A percentile compares a stretch with the other conserved stretches of the same genome.
phyloP scores from a whole-genome alignment of 2,888 invertebrate species.

The Megamerina dolium region DNA sequence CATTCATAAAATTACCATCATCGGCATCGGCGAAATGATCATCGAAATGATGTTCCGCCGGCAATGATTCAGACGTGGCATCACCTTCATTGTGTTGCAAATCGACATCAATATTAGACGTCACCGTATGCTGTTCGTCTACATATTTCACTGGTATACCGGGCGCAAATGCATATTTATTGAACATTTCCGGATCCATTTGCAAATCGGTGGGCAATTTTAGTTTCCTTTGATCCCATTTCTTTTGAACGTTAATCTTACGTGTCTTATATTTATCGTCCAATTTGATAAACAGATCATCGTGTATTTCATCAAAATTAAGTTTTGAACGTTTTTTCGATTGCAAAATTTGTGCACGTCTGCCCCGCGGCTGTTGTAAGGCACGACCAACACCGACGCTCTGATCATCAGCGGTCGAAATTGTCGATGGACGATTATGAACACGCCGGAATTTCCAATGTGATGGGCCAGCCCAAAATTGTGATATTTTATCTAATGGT shows the following conservation, averaged over 20 bases:
- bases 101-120: conserved; percentile 19
- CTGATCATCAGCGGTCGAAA: conserved; percentile 17
- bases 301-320: conserved; percentile 35
- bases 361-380: conserved; percentile 15
- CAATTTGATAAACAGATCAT: conserved; percentile 34
- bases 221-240: conserved; percentile 47
- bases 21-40: conserved; percentile 28
- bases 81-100: conserved; percentile 10
- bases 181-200: conserved; percentile 35
- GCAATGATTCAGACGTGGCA: conserved; percentile 17
- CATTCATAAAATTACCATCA: conserved; percentile 21
- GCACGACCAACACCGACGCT: neutral
- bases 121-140: conserved; percentile 42
- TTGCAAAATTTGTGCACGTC: conserved; percentile 15
- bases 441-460: conserved; percentile 71
- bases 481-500: conserved; percentile 50
- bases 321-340: conserved; percentile 30
- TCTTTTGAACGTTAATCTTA: conserved; percentile 42
- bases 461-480: conserved; percentile 74
- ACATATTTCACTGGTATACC: conserved; percentile 26
- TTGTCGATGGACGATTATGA: conserved; percentile 29
- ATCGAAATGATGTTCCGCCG: conserved; percentile 20
- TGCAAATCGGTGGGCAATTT: conserved; percentile 43
- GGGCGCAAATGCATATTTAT: conserved; percentile 35
- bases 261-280: conserved; percentile 36